Conservation (phyloP, 2,888 invertebrate genomes). For the Cephus nigrinus region DNA sequence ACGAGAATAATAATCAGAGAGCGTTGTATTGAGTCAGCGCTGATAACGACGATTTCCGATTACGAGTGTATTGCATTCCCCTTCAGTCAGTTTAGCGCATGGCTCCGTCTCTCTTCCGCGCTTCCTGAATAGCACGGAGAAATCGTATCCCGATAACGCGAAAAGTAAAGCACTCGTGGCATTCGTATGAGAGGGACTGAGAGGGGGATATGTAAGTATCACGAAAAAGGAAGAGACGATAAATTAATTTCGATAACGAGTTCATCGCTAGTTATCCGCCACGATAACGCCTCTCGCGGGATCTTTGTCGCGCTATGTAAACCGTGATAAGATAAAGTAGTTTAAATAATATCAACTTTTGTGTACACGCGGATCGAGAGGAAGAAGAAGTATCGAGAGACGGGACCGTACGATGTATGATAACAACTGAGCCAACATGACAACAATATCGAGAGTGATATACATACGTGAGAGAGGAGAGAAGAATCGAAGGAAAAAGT, state of each 20-base stretch:
- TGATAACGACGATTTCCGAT: background rate
- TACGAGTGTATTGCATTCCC: background rate
- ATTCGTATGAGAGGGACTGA: background rate
- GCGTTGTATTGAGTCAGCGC: background rate
- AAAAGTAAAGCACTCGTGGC: too few relatives aligned
- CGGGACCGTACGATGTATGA: background rate
- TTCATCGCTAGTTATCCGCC: background rate
- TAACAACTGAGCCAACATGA: background rate
- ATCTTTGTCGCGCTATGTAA: slow-evolving; percentile 30
- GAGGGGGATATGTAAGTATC: background rate
- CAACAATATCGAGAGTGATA: background rate
- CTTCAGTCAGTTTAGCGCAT: background rate
- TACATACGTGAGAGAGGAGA: background rate
- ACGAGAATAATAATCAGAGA: background rate
- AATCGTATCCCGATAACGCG: background rate
- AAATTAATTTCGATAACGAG: background rate
- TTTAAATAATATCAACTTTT: slow-evolving; percentile 32
- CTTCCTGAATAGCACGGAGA: background rate
- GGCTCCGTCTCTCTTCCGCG: background rate
- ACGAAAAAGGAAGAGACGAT: background rate
- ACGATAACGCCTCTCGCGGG: slow-evolving; percentile 20
- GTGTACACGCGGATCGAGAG: background rate
- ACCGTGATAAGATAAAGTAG: slow-evolving; percentile 32
- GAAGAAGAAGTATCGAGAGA: background rate
- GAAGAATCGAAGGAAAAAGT: background rate